Conservation (phyloP, 2,797 vertebrate genomes). For the Lagorchestes hirsutus region DNA sequence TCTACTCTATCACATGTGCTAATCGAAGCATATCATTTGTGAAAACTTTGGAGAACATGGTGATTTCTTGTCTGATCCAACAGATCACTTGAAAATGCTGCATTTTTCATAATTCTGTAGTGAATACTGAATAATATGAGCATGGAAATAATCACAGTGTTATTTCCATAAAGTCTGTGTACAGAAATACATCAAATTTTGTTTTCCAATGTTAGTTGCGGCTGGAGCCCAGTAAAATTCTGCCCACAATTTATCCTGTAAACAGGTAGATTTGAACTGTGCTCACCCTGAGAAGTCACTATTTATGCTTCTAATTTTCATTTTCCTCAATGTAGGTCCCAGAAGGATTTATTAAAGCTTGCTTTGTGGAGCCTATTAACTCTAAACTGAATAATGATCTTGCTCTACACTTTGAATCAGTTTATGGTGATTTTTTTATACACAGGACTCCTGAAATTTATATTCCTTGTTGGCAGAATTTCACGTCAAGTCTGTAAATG, state of each 20-base stretch:
- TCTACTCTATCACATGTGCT: background rate
- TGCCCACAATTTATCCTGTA: constrained; percentile 52
- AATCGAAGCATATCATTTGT: constrained; percentile 6
- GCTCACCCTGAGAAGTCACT: constrained; percentile 72
- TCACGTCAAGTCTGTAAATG: constrained; percentile 74
- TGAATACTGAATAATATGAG: background rate
- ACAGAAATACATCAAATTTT: background rate
- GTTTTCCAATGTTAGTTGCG: constrained; percentile 31
- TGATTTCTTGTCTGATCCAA: background rate
- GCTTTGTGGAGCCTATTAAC: constrained; percentile 82
- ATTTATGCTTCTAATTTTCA: constrained; percentile 78
- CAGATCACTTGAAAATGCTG: constrained; percentile 1
- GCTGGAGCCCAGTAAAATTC: background rate
- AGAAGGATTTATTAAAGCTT: constrained; percentile 83
- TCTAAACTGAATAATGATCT: constrained; percentile 79
- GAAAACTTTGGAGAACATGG: background rate
- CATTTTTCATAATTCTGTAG: background rate
- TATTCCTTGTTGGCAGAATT: constrained; percentile 74
- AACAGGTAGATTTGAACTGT: constrained; percentile 69
- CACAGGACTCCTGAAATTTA: constrained; percentile 63
- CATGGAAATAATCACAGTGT: background rate
- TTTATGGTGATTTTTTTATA: constrained; percentile 66
- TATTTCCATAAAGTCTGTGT: constrained; percentile 22
- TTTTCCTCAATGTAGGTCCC: constrained; percentile 74
- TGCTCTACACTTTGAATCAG: constrained; percentile 72